Base-by-base conservation (phyloP, 1,140 invertebrate species). In the Adoxophyes honmai region DNA sequence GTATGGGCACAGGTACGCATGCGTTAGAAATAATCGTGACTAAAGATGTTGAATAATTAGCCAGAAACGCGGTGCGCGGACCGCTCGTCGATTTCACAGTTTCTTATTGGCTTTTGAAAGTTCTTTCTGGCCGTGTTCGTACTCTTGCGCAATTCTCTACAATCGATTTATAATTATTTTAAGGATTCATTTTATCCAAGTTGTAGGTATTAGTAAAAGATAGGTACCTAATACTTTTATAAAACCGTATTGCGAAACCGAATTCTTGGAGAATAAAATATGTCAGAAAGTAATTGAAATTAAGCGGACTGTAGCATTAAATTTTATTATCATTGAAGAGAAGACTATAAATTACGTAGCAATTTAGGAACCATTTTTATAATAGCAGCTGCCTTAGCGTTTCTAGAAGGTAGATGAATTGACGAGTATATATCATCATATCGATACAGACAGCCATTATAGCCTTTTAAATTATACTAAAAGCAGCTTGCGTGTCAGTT, bases 71-170 rank as follows among this genome's bases (percentile, higher is more conserved):
- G 53, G 68, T 68, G 70, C 64, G 57, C 66, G 64, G 66, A 59
- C 61, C 60, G 60, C 58, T 70, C 71, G 72, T 60, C 61, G 70
- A 79, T 82, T 83, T 83, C 78, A 80, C 70, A 82, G 78, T 77
- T 72, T 81, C 67, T 75, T 75, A 83, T 72, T 75, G 74, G 59
- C 71, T 79, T 81, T 81, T 78, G 78, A 86, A 86, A 86, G 78
- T 82, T 78, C 67, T 78, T 72, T 78, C 59, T 68, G 62, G 68
- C 59, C 62, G 63, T 59, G 59, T 62, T 68, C 53, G 15, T 59
- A 69, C 36, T 61, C 42, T 80, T 81, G 69, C 74, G 70, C 69
- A 85, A 80, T 62, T 63, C 66, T 42, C 58, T 63, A 62, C 52
- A 2, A 28, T 28, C 6, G 6, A 28, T 28, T 28, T 28, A 37